Percentiles rank a stretch among this genome's conserved stretches.
Evolutionary conservation across 2,888 invertebrate species (phyloP).

Genomic region (Schizaphis graminum): DNA sequence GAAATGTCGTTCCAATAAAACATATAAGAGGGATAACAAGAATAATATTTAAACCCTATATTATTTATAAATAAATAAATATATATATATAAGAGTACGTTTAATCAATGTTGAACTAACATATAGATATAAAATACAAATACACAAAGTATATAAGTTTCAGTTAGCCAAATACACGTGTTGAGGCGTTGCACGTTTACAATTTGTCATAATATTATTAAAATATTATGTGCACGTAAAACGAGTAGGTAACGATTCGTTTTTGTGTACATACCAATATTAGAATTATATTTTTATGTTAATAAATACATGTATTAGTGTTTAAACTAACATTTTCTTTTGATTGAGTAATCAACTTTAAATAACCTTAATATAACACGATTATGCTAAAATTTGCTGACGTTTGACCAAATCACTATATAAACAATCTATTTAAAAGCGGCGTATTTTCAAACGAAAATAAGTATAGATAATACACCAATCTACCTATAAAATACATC

Average conservation of each 20-base stretch:
- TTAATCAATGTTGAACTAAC: not conserved
- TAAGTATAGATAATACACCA: not conserved
- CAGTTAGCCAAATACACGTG: not conserved
- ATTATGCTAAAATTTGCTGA: constrained; percentile 19
- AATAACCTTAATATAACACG: constrained; percentile 9
- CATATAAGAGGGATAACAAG: not conserved
- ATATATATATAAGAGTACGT: not conserved
- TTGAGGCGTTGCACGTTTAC: not conserved
- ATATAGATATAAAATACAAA: not conserved
- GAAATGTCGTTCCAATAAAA: not conserved
- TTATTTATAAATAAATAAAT: not conserved
- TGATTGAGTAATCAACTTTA: constrained; percentile 20
- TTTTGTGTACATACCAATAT: not conserved
- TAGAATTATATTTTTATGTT: not conserved
- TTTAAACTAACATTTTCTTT: constrained; percentile 1
- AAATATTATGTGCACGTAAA: not conserved
- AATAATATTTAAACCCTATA: not conserved
- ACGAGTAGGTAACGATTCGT: not conserved
- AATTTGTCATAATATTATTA: not conserved
- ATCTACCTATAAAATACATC: not conserved
- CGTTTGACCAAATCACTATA: not conserved
- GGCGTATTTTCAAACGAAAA: not conserved
- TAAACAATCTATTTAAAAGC: constrained; percentile 6
- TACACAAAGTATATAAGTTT: not conserved
- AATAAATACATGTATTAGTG: constrained; percentile 2